A percentile compares a stretch with the other conserved stretches of the same genome.
These are phyloP conservation scores for Cheilosia vulpina DNA, from an alignment of 2,888 invertebrate genomes.

Conservation along the genomic window DNA sequence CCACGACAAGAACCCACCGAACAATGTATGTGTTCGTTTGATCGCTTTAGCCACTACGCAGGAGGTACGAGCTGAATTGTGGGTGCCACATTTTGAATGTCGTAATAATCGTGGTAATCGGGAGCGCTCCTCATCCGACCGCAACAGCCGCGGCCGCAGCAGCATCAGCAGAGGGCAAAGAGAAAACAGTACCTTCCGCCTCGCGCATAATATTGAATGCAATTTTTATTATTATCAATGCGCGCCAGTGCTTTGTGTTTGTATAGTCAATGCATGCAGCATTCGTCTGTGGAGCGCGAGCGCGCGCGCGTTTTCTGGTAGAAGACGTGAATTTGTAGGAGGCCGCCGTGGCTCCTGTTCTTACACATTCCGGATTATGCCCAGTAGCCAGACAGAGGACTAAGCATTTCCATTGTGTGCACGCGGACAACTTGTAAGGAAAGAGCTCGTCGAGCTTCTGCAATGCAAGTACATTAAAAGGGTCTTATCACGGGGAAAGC, in stretches of 20 bases:
- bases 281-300: constrained; percentile 35
- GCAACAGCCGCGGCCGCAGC: background rate
- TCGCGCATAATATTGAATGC: constrained; percentile 72
- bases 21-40: constrained; percentile 44
- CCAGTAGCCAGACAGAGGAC: constrained; percentile 45
- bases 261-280: constrained; percentile 8
- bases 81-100: constrained; percentile 75
- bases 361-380: constrained; percentile 78
- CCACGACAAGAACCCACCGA: constrained; percentile 50
- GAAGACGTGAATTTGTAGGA: constrained; percentile 70
- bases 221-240: constrained; percentile 73
- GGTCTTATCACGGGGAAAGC: constrained; percentile 62
- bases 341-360: constrained; percentile 80
- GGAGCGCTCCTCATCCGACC: constrained; percentile 53
- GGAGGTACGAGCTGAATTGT: constrained; percentile 65
- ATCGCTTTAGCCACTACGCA: constrained; percentile 61
- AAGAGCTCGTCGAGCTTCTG: constrained; percentile 66
- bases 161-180: constrained; percentile 18
- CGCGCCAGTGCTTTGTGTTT: constrained; percentile 61
- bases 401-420: constrained; percentile 38
- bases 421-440: constrained; percentile 69
- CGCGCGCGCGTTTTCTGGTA: constrained; percentile 32
- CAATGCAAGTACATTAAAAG: constrained; percentile 72
- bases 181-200: constrained; percentile 58
- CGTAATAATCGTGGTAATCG: constrained; percentile 74